Base-by-base conservation (phyloP, 2,797 vertebrate species). In the Rhynchonycteris naso region DNA sequence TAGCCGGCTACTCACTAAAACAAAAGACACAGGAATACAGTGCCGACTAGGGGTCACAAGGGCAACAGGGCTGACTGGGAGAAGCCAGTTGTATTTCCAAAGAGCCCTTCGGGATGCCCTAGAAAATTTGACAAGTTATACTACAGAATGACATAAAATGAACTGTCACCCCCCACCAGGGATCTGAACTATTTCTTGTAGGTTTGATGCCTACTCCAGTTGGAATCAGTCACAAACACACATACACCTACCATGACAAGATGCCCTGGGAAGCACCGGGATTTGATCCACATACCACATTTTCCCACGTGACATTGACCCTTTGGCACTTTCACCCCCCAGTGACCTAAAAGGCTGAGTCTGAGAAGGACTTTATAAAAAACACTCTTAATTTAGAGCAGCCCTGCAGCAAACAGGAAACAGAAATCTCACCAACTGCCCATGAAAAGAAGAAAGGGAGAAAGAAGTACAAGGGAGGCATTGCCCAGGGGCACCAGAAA, bases 31-130 rank as follows among this genome's bases (percentile, higher is more conserved):
- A 28, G 38, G 22, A 43, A 72, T 30, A 66, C 83, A 14, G 19
- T 43, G 85, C n/a, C 4, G 2, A 10, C 12, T 7, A 30, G 30
- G 95, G 91, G 95, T 90, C 85, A 91, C 15, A 95, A 93, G 10
- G 79, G 50, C 8, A 8, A 4, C 0, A 3, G 1, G 0, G 59
- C 9, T 78, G 8, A 30, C 8, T 30, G 4, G 16, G 21, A 81
- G 30, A 61, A n/a, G 80, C 33, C 21, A 10, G 18, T 30, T 4
- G 24, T 28, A 38, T n/a, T 50, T 56, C 35, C 19, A 6, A 63
- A 52, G 81, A 74, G 19, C 56, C 65, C 90, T 89, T 33, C 10
- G 38, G 30, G 38, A 47, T 0, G 0, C 4, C 21, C 2, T 14
- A 43, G n/a, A 16, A 7, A 7, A 65, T 1, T 7, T 26, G 59